Percentiles rank a stretch among this genome's conserved stretches.
phyloP scores from a whole-genome alignment of 2,797 vertebrate species.

The Hypotaenidia okinawae region DNA sequence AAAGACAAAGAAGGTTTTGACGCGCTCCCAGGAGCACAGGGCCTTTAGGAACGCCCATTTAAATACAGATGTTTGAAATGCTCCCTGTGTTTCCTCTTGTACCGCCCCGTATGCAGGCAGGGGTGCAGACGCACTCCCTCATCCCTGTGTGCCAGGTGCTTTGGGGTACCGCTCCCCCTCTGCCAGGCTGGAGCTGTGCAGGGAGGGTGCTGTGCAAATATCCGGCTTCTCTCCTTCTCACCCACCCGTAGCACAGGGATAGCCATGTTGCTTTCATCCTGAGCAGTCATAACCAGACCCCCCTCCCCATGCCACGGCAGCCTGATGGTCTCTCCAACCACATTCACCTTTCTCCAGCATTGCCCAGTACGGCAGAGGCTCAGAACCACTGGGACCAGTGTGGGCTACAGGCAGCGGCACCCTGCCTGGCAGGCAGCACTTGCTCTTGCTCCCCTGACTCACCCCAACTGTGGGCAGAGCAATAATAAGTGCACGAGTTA shows the following conservation, averaged over 20 bases:
- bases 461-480: background rate
- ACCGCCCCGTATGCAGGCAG: background rate
- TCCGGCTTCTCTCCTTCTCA: background rate
- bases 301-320: accelerated
- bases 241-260: accelerated
- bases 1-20: background rate
- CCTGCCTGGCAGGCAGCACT: background rate
- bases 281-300: background rate
- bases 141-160: accelerated
- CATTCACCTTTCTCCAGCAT: background rate
- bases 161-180: accelerated
- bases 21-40: accelerated
- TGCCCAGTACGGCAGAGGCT: background rate
- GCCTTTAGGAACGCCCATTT: background rate
- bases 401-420: background rate
- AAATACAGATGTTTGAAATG: background rate
- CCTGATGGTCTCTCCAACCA: background rate
- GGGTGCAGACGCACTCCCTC: too few relatives aligned
- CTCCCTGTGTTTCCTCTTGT: background rate
- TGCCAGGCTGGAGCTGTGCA: background rate
- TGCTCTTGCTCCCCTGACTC: background rate
- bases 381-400: background rate
- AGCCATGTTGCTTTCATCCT: accelerated
- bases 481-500: background rate
- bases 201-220: background rate